Evolutionary conservation across 2,113 vertebrate genomes (phyloP).

Genomic region (Sterrhoptilus dennistouni): DNA sequence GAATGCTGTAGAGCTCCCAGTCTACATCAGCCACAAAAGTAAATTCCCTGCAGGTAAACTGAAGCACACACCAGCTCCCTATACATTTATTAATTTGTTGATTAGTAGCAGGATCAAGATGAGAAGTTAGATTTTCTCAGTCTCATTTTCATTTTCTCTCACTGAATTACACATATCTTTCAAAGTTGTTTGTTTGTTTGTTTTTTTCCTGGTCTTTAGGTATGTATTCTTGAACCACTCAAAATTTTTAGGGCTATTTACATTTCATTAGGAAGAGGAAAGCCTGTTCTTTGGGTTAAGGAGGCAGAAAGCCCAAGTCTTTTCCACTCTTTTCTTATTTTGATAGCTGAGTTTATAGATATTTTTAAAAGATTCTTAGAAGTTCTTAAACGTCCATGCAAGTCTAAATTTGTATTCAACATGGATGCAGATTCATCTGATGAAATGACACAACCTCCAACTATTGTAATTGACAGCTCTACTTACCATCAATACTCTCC

Average conservation of each 20-base stretch:
- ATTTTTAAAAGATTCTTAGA: neutral
- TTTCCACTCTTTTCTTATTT: neutral
- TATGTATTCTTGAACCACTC: neutral
- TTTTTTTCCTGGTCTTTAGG: neutral
- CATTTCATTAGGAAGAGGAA: neutral
- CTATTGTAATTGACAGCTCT: neutral
- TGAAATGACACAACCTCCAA: neutral
- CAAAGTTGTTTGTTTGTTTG: too few species aligned
- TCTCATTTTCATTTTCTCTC: neutral
- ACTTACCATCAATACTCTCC: neutral
- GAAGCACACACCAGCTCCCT: neutral
- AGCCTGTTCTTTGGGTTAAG: neutral
- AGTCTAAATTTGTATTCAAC: neutral
- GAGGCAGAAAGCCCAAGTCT: neutral
- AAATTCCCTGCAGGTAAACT: neutral
- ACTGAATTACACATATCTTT: neutral
- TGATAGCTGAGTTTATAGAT: neutral
- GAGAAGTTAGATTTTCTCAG: neutral
- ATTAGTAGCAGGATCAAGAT: neutral
- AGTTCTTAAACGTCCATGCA: neutral
- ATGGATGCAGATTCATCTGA: neutral
- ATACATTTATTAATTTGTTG: neutral
- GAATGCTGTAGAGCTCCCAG: neutral
- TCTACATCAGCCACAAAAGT: neutral
- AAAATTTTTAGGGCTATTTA: neutral